Evolutionary conservation across 1,140 invertebrate genomes (phyloP), one percentile per base, ranked within the genome.

Genomic region (Lysiphlebus fabarum): DNA sequence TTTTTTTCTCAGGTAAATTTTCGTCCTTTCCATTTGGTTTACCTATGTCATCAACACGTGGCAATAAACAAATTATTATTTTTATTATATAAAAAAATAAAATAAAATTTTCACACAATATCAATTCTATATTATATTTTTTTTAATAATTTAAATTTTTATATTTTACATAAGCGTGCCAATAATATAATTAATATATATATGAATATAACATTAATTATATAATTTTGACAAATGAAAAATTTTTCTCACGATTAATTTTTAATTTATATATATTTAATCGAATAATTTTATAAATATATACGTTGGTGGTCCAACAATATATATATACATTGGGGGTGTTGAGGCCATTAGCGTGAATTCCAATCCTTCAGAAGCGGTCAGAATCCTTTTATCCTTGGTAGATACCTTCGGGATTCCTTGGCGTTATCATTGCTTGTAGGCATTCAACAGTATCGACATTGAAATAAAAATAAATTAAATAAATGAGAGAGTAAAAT

Each of bases 331-430:
- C 66, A 69, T 68, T 67, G 67, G 66, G 69, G 71, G 74, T 74
- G 75, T 78, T 69, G 74, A 67, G 69, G 75, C 72, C 75, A 78
- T 77, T 78, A 78, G 74, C 71, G 71, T 69, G 66, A 49, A 61
- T 73, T 68, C 71, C 73, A 65, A 67, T 73, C 71, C 70, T 51
- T 34, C 17, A 17, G 65, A 64, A 65, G 67, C 63, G 70, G 64
- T 68, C 67, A 67, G 67, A 62, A 69, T 72, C 68, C 69, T 73
- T 72, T 74, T 74, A 72, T 72, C 72, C 66, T 60, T 44, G 57
- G 65, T 59, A 67, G 72, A 77, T 76, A 75, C 71, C 70, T 67
- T 45, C 64, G 68, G 65, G 70, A 75, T 75, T 76, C 71, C 70
- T 63, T 56, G 58, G 62, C 68, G 67, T 75, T 75, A 74, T 76